Evolutionary conservation across 35 echinoderm and acorn worm species (phyloP).

Genomic region (Ophiothrix spiculata): DNA sequence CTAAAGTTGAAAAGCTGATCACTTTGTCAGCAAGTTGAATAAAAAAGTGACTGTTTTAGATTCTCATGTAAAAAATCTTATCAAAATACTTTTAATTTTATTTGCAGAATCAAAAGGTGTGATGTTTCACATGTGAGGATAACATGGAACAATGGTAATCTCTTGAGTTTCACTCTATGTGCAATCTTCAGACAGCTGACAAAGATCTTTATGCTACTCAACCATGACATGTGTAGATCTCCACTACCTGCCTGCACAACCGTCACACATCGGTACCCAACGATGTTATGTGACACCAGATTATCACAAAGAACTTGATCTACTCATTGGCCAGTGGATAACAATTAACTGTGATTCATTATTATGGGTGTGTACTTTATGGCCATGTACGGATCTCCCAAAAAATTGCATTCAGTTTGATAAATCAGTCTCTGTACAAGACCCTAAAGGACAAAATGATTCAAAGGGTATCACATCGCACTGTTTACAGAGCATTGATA

Average conservation of each 20-base stretch:
- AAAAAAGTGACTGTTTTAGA: too few relatives aligned
- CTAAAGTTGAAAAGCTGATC: too few relatives aligned
- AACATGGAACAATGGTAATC: too few relatives aligned
- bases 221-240: too few relatives aligned
- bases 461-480: neutral
- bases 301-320: neutral
- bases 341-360: neutral
- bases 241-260: neutral
- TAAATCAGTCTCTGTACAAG: constrained; percentile 10
- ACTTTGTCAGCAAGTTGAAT: too few relatives aligned
- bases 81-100: too few relatives aligned
- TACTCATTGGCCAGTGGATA: constrained; percentile 7
- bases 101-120: too few relatives aligned
- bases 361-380: neutral
- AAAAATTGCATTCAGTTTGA: constrained; percentile 3
- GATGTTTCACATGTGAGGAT: too few relatives aligned
- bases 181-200: too few relatives aligned
- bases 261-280: neutral
- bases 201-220: too few relatives aligned
- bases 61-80: too few relatives aligned
- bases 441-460: neutral
- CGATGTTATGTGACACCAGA: neutral
- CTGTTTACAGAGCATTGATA: neutral
- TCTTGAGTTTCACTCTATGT: too few relatives aligned
- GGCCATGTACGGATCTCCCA: constrained; percentile 1